Percentiles rank a stretch among this genome's conserved stretches.
Conservation (phyloP, 2,113 vertebrate species). For the Vireo altiloquus region DNA sequence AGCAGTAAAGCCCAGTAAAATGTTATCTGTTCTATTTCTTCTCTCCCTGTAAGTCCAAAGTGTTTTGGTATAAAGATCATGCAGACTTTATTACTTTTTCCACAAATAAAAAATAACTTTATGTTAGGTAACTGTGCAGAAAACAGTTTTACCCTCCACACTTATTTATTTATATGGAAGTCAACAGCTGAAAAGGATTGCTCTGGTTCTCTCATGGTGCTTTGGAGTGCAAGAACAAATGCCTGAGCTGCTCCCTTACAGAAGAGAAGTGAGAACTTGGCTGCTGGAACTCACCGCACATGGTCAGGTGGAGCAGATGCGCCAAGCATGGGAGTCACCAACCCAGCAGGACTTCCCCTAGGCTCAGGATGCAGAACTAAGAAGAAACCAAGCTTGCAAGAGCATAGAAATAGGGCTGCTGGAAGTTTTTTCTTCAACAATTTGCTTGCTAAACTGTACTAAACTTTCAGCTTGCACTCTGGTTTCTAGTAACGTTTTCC, state of each 20-base stretch:
- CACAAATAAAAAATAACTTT: not conserved
- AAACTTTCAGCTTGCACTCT: not conserved
- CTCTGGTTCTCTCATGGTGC: not conserved
- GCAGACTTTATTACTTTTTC: not conserved
- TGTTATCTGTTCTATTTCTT: not conserved
- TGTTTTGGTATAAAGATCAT: not conserved
- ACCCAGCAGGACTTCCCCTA: not conserved
- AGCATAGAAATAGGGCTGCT: not conserved
- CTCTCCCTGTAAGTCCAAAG: not conserved
- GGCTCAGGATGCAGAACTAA: not conserved
- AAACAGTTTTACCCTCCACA: not conserved
- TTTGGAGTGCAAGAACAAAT: not conserved
- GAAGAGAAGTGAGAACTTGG: not conserved
- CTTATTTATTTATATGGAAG: not conserved
- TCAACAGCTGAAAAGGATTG: not conserved
- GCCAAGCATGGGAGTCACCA: not conserved
- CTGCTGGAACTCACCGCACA: accelerated
- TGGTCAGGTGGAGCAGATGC: accelerated
- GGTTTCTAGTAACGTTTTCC: not conserved
- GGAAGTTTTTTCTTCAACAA: not conserved
- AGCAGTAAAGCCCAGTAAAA: not conserved
- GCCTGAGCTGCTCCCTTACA: not conserved
- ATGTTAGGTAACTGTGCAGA: not conserved
- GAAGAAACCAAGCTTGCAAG: not conserved
- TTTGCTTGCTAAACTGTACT: not conserved